A percentile compares a stretch with the other conserved stretches of the same genome.
Evolutionary conservation across 2,113 vertebrate genomes (phyloP).

Genomic region (Camelus bactrianus): DNA sequence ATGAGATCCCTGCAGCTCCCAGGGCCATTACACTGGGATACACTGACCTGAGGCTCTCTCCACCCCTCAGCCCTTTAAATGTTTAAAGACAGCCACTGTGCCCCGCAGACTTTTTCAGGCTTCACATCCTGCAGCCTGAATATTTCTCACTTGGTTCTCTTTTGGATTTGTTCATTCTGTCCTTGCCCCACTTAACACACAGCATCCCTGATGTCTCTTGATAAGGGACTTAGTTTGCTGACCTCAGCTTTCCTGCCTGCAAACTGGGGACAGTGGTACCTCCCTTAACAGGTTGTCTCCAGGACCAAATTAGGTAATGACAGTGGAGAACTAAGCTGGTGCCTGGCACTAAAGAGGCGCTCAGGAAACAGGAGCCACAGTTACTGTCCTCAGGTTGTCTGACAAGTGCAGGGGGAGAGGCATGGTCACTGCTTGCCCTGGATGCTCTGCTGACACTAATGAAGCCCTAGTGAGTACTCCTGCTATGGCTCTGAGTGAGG

Average conservation of each 20-base stretch:
- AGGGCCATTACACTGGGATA: not conserved
- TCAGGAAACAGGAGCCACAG: not conserved
- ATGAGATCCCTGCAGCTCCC: not conserved
- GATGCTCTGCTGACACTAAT: not conserved
- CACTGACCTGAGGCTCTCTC: not conserved
- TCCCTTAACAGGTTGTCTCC: not conserved
- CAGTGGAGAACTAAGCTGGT: not conserved
- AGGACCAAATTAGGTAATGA: not conserved
- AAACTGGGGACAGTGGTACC: not conserved
- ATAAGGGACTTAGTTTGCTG: not conserved
- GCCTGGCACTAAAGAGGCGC: not conserved
- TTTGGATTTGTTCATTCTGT: not conserved
- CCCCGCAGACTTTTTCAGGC: not conserved
- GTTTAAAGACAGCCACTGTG: not conserved
- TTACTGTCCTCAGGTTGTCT: fast-evolving
- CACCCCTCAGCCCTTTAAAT: not conserved
- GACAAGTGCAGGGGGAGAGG: not conserved
- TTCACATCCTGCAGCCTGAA: not conserved
- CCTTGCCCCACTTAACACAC: not conserved
- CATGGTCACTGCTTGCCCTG: not conserved
- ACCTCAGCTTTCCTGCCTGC: not conserved
- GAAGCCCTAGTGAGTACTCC: not conserved
- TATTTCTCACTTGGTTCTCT: not conserved
- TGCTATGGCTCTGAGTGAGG: not conserved
- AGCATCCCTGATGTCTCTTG: not conserved